These are phyloP conservation scores for Spisula solida DNA, from an alignment of 2,888 invertebrate species.

Conservation along the genomic window DNA sequence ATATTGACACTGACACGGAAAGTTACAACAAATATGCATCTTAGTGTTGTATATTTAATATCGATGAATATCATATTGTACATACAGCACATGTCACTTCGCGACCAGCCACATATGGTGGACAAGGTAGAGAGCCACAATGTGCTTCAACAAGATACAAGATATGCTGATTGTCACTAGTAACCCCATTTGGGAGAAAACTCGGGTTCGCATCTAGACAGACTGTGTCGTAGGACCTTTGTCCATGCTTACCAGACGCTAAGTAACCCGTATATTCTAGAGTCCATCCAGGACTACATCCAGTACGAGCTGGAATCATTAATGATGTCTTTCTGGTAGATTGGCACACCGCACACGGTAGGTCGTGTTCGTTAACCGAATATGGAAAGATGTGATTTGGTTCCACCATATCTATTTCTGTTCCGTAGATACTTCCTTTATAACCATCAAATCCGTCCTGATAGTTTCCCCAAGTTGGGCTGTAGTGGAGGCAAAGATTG, in stretches of 20 bases:
- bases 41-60: too few relatives aligned
- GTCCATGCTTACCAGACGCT: neutral
- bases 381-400: neutral
- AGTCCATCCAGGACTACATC: slow-evolving; percentile 37
- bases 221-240: neutral
- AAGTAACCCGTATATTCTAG: slow-evolving; percentile 36
- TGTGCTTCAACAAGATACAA: slow-evolving; percentile 67
- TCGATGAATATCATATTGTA: slow-evolving; percentile 22
- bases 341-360: slow-evolving; percentile 41
- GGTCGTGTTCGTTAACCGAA: neutral
- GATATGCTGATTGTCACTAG: slow-evolving; percentile 58
- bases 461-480: slow-evolving; percentile 20
- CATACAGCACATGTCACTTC: slow-evolving; percentile 74
- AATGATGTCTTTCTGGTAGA: neutral
- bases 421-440: neutral
- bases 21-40: too few relatives aligned
- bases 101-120: slow-evolving; percentile 67
- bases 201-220: slow-evolving; percentile 72
- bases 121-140: slow-evolving; percentile 76
- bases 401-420: neutral
- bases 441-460: neutral
- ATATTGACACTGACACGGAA: too few relatives aligned
- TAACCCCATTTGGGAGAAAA: slow-evolving; percentile 37
- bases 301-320: slow-evolving; percentile 30
- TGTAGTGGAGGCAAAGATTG: slow-evolving; percentile 16